Base-by-base conservation (phyloP, 92 coral and sea anemone species). In the Zoanthus solanderi region DNA sequence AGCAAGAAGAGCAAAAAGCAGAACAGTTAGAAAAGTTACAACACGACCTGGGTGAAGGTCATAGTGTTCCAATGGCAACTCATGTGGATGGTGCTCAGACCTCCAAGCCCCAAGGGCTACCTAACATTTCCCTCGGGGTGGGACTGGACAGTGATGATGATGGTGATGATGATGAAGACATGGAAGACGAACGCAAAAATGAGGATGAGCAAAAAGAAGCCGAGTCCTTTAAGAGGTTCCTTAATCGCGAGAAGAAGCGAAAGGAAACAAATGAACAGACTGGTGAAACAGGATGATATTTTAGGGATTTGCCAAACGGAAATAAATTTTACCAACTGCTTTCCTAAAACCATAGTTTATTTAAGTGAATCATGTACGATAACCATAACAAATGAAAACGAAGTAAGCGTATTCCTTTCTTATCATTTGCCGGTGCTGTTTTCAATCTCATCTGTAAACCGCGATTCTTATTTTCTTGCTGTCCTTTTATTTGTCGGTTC, bases 11-110 rank as follows among this genome's bases (percentile, higher is more conserved):
- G 65, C 93, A 93, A 12, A 92, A 91, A 74, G 78, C 77, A 37
- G 92, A 95, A 67, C 96, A 96, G 50, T 75, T 96, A 56, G 93
- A 93, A 53, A 93, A 95, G 78, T 78, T 96, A 30, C 87, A 93
- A 75, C 92, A 92, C 78, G 98, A 96, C 66, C 86, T 96, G 9
- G 99, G 99, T 3, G 92, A 94, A 78, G 99, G 99, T 57, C 90
- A 92, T 86, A 71, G 88, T 65, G 95, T 96, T 72, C 93, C 98
- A 29, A 68, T 96, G 91, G 92, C 78, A 78, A 74, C 89, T 37
- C 75, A 72, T 29, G 84, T 52, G 5, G 79, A 54, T 45, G 86
- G 88, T 90, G 82, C 79, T 53, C 88, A 88, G 56, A 72, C 86
- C 77, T 58, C 89, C 15, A 87, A 86, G 52, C 50, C 89, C 32